Evolutionary conservation across 2,113 vertebrate genomes (phyloP), one percentile per base, ranked within the genome.

Genomic region (Meles meles): DNA sequence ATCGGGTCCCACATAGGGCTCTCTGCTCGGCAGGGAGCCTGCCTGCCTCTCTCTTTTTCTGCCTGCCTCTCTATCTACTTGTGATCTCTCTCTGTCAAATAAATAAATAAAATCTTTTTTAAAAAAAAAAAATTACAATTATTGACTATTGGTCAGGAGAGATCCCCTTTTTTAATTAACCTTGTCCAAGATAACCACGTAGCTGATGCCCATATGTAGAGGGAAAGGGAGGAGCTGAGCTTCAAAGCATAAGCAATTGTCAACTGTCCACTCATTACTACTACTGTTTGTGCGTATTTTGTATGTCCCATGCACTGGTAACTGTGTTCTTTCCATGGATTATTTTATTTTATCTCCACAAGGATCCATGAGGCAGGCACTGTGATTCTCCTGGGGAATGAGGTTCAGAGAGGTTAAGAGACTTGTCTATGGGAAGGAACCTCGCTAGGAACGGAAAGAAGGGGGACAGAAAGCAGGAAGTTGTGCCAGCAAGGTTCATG

Each of bases 131-230:
- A n/a, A n/a, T n/a, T n/a, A n/a, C n/a, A n/a, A n/a, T n/a, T n/a
- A n/a, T n/a, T n/a, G n/a, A 88, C 52, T 15, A 80, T n/a, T 80
- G 25, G 82, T 93, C 14, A 63, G 69, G 92, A 97, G n/a, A 92
- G 84, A 89, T 85, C 34, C 20, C 17, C 0, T 80, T 7, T 94
- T 74, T 65, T 52, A 79, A 6, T 90, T 94, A 94, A 37, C n/a
- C 90, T 81, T 94, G 61, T 57, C 31, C 12, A 55, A 52, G 17
- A 42, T 27, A 88, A 76, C 27, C 76, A 37, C 37, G n/a, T 23
- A 95, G 29, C 18, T 67, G 67, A 85, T 49, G 71, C 71, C 72
- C 65, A 86, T 37, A 39, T 49, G 44, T 7, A 25, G n/a, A 94
- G 7, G 85, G 12, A 76, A 91, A 92, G 12, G 9, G 88, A 67